Evolutionary conservation across 2,888 invertebrate genomes (phyloP).

Genomic region (Galerucella nymphaeae): DNA sequence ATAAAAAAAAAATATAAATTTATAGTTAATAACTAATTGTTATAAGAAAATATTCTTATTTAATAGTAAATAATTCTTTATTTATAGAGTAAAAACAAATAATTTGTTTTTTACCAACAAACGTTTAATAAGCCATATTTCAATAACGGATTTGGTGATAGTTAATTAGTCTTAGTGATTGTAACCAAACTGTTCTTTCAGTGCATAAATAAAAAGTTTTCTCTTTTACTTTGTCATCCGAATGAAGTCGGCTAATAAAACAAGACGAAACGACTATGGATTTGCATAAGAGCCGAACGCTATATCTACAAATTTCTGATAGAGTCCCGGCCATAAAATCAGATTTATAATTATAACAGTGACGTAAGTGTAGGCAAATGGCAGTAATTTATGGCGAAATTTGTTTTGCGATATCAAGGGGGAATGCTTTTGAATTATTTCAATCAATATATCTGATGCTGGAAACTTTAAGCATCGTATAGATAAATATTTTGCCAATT

Average conservation of each 20-base stretch:
- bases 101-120: too few species aligned
- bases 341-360: slow-evolving; percentile 58
- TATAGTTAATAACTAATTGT: too few species aligned
- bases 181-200: too few species aligned
- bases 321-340: slow-evolving; percentile 56
- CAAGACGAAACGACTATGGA: slow-evolving; percentile 51
- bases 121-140: too few species aligned
- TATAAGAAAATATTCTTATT: too few species aligned
- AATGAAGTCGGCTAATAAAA: slow-evolving; percentile 50
- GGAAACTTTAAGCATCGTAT: background rate
- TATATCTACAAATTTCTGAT: slow-evolving; percentile 56
- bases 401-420: slow-evolving; percentile 52
- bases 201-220: slow-evolving; percentile 51
- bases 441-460: slow-evolving; percentile 13
- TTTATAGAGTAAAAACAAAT: too few species aligned
- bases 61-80: too few species aligned
- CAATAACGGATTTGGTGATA: too few species aligned
- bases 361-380: slow-evolving; percentile 56
- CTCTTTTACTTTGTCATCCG: slow-evolving; percentile 44
- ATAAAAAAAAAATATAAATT: too few species aligned
- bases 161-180: too few species aligned
- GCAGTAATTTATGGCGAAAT: slow-evolving; percentile 57
- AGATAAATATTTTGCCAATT: background rate
- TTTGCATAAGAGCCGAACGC: slow-evolving; percentile 54
- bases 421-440: background rate